phyloP scores from a whole-genome alignment of 1,140 invertebrate genomes.

The Eubasilissa regina region DNA sequence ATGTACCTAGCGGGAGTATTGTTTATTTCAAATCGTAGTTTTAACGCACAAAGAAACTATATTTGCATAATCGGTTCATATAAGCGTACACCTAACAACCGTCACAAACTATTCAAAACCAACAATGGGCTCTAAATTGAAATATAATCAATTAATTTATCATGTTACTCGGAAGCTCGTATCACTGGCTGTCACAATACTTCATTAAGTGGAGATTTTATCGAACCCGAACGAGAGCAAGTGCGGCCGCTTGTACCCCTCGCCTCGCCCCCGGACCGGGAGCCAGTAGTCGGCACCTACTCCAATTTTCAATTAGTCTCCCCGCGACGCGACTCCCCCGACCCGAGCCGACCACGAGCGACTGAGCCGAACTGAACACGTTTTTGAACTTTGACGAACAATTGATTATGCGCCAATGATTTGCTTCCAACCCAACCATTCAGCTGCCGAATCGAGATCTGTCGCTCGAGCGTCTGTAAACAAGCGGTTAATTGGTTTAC shows the following conservation, averaged over 20 bases:
- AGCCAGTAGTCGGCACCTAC: not conserved
- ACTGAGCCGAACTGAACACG: constrained; percentile 33
- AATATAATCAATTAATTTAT: constrained; percentile 21
- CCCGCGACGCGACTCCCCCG: not conserved
- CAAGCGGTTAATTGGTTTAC: no score
- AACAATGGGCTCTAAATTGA: not conserved
- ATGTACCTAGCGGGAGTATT: no score
- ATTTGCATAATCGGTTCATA: not conserved
- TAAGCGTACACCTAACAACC: not conserved
- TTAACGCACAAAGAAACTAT: no score
- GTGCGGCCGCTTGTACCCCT: not conserved
- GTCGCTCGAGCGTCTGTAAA: constrained; percentile 12
- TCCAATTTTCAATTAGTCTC: constrained; percentile 41
- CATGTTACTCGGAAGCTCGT: not conserved
- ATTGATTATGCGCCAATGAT: constrained; percentile 44
- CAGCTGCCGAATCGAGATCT: constrained; percentile 1
- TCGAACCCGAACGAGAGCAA: constrained; percentile 13
- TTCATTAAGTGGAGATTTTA: constrained; percentile 31
- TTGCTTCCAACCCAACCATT: constrained; percentile 17
- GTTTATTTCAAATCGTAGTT: no score
- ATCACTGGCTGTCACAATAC: constrained; percentile 9
- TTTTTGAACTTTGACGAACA: constrained; percentile 51
- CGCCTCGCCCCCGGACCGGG: not conserved
- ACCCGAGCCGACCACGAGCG: not conserved
- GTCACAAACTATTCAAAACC: not conserved